phyloP scores from a whole-genome alignment of 1,140 invertebrate species.

The Trypoxylus dichotomus region DNA sequence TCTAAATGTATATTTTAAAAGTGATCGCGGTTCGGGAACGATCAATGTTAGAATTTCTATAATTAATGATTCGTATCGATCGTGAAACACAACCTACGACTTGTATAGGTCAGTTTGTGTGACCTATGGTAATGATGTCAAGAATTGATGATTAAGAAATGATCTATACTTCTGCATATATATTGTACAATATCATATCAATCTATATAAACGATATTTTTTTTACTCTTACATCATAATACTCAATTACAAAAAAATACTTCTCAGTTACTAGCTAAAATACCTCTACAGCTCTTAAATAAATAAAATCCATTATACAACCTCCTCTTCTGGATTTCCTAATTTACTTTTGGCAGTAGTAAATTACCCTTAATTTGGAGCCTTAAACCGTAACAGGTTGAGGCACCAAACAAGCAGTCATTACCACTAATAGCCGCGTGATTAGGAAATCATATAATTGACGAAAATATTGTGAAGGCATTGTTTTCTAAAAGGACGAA shows the following conservation, averaged over 20 bases:
- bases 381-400: background rate
- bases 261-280: no score
- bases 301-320: background rate
- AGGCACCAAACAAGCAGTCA: background rate
- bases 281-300: no score
- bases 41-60: background rate
- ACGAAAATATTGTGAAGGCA: background rate
- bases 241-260: no score
- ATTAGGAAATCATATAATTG: background rate
- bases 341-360: background rate
- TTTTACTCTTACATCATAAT: no score
- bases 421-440: background rate
- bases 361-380: background rate
- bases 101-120: background rate
- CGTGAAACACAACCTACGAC: background rate
- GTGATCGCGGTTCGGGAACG: background rate
- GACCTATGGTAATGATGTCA: background rate
- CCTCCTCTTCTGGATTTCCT: background rate
- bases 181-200: no score
- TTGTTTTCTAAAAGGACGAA: background rate
- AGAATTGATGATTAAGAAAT: background rate
- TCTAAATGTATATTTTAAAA: background rate
- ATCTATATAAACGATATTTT: no score
- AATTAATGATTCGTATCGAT: background rate
- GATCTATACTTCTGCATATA: background rate